phyloP scores from a whole-genome alignment of 2,113 vertebrate genomes.

The Rhynchomys soricoides region DNA sequence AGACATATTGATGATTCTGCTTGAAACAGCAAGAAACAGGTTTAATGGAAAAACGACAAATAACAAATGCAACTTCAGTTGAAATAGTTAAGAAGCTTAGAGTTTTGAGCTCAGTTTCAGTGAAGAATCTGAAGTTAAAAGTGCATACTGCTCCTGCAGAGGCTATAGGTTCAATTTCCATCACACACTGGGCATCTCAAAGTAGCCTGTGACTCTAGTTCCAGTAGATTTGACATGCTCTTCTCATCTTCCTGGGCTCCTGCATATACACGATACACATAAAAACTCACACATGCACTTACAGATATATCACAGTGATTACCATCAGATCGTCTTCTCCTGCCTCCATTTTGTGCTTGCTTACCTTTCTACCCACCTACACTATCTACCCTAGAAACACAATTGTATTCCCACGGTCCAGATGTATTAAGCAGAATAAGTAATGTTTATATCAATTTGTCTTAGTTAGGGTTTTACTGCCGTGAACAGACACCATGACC shows the following conservation, averaged over 20 bases:
- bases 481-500: too few species aligned
- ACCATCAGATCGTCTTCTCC: neutral
- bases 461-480: too few species aligned
- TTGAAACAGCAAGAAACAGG: neutral
- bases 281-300: neutral
- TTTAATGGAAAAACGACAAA: neutral
- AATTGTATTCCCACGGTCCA: neutral
- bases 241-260: neutral
- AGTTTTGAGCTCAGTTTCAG: neutral
- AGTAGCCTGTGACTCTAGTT: neutral
- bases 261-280: neutral
- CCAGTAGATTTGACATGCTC: neutral
- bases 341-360: neutral
- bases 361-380: fast-evolving
- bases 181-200: neutral
- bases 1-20: neutral
- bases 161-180: neutral
- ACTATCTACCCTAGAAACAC: neutral
- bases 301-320: neutral
- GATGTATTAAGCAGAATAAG: neutral
- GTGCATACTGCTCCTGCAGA: neutral
- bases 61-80: neutral
- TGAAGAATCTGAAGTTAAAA: too few species aligned
- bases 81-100: neutral
- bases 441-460: neutral